phyloP scores from a whole-genome alignment of 2,888 invertebrate species.

The Thumatha senex region DNA sequence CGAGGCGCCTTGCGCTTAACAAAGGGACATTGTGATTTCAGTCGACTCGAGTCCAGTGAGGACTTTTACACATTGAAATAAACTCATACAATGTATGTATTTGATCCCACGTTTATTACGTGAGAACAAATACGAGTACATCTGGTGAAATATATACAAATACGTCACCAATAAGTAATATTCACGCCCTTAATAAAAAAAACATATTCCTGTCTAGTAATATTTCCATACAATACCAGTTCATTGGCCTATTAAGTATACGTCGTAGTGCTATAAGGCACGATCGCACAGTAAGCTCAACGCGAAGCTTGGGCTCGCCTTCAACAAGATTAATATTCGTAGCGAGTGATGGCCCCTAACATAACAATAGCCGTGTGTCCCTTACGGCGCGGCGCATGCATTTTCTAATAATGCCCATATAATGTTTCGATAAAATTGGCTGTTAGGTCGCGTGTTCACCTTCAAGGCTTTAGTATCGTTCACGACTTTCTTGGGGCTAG shows the following conservation, averaged over 20 bases:
- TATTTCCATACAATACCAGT: slow-evolving; percentile 47
- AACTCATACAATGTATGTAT: too few species aligned
- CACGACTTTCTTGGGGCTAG: slow-evolving; percentile 63
- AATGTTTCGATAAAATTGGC: slow-evolving; percentile 78
- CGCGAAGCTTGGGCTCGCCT: slow-evolving; percentile 56
- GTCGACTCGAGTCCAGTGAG: too few species aligned
- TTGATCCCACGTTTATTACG: not conserved
- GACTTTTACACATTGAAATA: too few species aligned
- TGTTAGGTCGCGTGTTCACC: slow-evolving; percentile 63
- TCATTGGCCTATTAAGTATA: slow-evolving; percentile 67
- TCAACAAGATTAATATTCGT: slow-evolving; percentile 79
- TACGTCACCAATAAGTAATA: not conserved
- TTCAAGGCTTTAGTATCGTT: slow-evolving; percentile 64
- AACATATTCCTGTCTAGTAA: slow-evolving; percentile 21
- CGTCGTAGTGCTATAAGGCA: slow-evolving; percentile 48
- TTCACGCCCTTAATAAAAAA: slow-evolving; percentile 14
- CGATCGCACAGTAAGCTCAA: slow-evolving; percentile 51
- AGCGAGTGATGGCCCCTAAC: slow-evolving; percentile 67
- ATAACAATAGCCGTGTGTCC: slow-evolving; percentile 70
- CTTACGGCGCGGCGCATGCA: slow-evolving; percentile 77
- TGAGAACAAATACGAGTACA: too few species aligned
- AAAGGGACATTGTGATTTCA: too few species aligned
- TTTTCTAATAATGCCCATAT: slow-evolving; percentile 81
- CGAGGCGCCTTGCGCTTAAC: too few species aligned
- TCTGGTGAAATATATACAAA: too few species aligned